Base-by-base conservation (phyloP, 2,888 invertebrate genomes). In the Ormia ochracea region DNA sequence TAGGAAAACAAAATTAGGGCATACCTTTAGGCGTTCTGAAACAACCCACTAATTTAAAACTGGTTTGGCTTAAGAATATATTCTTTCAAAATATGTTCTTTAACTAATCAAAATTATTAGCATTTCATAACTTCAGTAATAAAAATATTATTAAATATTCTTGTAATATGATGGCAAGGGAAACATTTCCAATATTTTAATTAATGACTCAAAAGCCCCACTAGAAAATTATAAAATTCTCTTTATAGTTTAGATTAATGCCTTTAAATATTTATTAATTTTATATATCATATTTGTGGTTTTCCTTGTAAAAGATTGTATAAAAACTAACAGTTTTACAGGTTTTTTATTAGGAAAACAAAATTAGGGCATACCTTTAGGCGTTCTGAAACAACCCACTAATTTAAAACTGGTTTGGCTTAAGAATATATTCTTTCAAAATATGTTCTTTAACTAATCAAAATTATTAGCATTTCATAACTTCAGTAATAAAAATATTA, bases 331-430 rank as follows among this genome's bases (percentile, higher is more conserved):
- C n/a, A 12, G 17, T 76, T 75, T 69, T 56, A 76, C 63, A 69
- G 61, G 69, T 54, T 48, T 48, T 45, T 56, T 61, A 63, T 19
- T 12, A 10, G 28, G 5, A 23, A 56, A 17, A 56, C 31, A 69
- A 76, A 56, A 77, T 69, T 38, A 63, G 69, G 70, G 75, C 70
- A 75, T 72, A 76, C 66, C 65, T 79, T 59, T 65, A 59, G 78
- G 73, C 43, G 48, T 26, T 72, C 12, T 3, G 4, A 45, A 50
- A n/a, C 41, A 48, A 21, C 17, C 36, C 50, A 19, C 33, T 58
- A 1, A n/a, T n/a, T n/a, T n/a, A n/a, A n/a, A n/a, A n/a, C n/a
- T n/a, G n/a, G n/a, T n/a, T n/a, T n/a, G n/a, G n/a, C n/a, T n/a
- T n/a, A n/a, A n/a, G n/a, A n/a, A n/a, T n/a, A n/a, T n/a, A n/a